Evolutionary conservation across 1,140 invertebrate genomes (phyloP).

Genomic region (Chymomyza costata): DNA sequence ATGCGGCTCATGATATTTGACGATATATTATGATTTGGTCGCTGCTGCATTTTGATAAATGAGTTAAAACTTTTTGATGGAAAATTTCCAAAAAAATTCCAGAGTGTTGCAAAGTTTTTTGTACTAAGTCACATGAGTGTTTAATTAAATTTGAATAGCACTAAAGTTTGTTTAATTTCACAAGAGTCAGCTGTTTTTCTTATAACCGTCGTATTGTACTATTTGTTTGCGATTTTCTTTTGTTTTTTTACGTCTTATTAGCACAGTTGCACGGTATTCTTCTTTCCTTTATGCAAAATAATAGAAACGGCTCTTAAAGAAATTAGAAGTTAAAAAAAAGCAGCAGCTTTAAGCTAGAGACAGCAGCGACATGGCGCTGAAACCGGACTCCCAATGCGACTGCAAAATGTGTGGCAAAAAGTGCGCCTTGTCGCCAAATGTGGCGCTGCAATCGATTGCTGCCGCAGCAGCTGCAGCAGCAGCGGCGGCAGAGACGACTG

Average conservation of each 20-base stretch:
- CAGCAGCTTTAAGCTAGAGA: constrained; percentile 46
- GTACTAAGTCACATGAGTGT: neutral
- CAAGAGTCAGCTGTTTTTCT: neutral
- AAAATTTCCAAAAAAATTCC: too few relatives aligned
- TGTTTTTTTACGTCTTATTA: too few relatives aligned
- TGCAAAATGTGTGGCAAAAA: constrained; percentile 20
- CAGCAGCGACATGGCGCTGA: constrained; percentile 38
- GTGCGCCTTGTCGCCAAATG: neutral
- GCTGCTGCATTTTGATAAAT: constrained; percentile 34
- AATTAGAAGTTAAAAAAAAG: too few relatives aligned
- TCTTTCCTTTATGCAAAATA: constrained; percentile 31
- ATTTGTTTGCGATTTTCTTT: neutral
- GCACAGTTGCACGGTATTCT: constrained; percentile 5
- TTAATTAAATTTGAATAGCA: neutral
- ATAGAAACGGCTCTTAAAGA: too few relatives aligned
- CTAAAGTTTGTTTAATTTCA: neutral
- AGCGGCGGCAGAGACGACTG: constrained; percentile 26
- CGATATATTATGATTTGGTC: constrained; percentile 55
- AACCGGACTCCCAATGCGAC: constrained; percentile 35
- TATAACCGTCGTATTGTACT: neutral
- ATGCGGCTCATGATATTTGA: constrained; percentile 66
- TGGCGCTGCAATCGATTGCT: constrained; percentile 41
- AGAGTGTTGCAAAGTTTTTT: too few relatives aligned
- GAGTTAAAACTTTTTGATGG: too few relatives aligned
- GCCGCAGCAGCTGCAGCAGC: constrained; percentile 23